Evolutionary conservation across 2,888 invertebrate genomes (phyloP).

Genomic region (Leistus spinibarbis): DNA sequence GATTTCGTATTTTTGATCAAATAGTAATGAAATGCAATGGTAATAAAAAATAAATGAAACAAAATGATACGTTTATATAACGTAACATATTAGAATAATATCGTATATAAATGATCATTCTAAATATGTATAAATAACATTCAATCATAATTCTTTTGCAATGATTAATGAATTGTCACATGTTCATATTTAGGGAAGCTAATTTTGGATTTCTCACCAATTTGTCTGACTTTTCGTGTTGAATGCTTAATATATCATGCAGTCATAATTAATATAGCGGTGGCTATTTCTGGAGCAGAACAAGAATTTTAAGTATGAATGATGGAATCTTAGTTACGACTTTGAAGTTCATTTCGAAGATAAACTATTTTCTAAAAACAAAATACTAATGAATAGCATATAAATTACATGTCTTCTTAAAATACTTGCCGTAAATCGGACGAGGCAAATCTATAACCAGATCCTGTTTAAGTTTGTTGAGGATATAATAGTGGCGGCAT

Average conservation of each 20-base stretch:
- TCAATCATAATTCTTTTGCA: not conserved
- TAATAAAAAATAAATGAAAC: no score
- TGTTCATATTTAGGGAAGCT: constrained; percentile 16
- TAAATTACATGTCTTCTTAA: not conserved
- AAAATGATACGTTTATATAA: no score
- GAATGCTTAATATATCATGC: not conserved
- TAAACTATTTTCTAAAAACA: not conserved
- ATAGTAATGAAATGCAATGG: no score
- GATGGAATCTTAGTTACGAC: not conserved
- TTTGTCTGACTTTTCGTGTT: not conserved
- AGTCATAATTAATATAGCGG: not conserved
- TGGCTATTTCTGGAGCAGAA: not conserved
- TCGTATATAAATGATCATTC: no score
- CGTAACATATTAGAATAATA: no score
- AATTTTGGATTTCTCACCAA: constrained; percentile 20
- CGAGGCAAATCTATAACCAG: no score
- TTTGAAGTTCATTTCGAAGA: not conserved
- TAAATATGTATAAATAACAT: no score
- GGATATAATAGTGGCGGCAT: not conserved
- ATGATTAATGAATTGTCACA: constrained; percentile 22
- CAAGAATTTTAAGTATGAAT: not conserved
- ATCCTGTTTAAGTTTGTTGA: not conserved
- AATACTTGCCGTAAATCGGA: no score
- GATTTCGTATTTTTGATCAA: no score
- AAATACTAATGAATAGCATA: not conserved